These are phyloP conservation scores for Semotilus atromaculatus DNA, from an alignment of 2,797 vertebrate species.

Conservation along the genomic window DNA sequence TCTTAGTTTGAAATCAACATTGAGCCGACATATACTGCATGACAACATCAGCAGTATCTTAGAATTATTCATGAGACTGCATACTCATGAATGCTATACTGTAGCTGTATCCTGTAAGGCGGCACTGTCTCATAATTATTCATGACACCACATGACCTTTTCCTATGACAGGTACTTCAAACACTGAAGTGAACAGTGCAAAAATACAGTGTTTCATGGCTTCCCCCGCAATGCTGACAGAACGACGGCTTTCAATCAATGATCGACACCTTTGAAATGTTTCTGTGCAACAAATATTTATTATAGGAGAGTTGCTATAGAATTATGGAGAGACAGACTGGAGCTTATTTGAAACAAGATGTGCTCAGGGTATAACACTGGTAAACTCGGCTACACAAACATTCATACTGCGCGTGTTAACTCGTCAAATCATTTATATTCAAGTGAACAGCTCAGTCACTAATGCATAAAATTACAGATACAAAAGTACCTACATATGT, in stretches of 20 bases:
- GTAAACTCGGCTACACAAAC: background rate
- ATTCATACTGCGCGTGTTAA: background rate
- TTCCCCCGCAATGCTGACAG: slow-evolving; percentile 52
- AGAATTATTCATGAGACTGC: slow-evolving; percentile 1
- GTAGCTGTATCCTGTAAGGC: background rate
- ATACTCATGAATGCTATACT: slow-evolving; percentile 8
- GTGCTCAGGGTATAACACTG: background rate
- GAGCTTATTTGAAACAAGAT: background rate
- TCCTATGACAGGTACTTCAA: slow-evolving; percentile 55
- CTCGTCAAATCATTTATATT: background rate
- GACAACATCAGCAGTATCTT: background rate
- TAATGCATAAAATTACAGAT: background rate
- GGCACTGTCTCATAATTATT: slow-evolving; percentile 17
- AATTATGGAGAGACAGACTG: background rate
- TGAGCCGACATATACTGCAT: background rate
- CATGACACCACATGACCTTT: slow-evolving; percentile 18
- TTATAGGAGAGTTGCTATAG: background rate
- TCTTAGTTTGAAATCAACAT: background rate
- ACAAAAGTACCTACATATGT: background rate
- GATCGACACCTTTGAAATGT: background rate
- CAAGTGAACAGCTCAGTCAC: background rate
- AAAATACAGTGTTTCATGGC: slow-evolving; percentile 73
- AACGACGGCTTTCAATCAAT: background rate
- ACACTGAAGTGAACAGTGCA: slow-evolving; percentile 71
- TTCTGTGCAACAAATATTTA: background rate